Conservation (phyloP, 2,113 vertebrate species). For the Smithornis capensis region DNA sequence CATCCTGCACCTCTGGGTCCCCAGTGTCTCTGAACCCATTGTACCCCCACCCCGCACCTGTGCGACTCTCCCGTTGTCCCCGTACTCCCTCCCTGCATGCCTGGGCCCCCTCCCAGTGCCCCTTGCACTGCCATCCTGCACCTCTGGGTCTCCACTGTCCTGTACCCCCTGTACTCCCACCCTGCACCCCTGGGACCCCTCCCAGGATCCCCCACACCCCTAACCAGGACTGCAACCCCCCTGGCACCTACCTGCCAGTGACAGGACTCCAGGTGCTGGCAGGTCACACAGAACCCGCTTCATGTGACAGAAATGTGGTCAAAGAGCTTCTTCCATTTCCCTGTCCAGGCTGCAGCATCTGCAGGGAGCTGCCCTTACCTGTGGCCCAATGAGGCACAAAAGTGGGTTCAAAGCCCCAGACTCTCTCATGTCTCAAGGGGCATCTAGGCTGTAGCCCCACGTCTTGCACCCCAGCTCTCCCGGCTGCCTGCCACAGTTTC, state of each 20-base stretch:
- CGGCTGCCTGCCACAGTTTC: background rate
- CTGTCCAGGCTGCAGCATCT: accelerated
- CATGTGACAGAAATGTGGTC: background rate
- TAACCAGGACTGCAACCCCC: background rate
- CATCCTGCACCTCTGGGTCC: background rate
- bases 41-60: no score
- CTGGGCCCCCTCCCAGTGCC: background rate
- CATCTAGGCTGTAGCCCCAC: accelerated
- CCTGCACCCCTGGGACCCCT: background rate
- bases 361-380: background rate
- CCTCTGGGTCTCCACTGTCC: background rate
- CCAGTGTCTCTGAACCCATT: no score
- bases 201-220: no score
- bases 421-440: accelerated
- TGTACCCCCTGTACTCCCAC: no score
- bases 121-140: background rate
- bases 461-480: background rate
- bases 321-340: background rate
- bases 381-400: accelerated
- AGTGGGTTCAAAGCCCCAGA: background rate
- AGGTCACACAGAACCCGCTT: background rate
- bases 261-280: accelerated
- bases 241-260: background rate
- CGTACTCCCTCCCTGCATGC: background rate
- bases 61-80: background rate